A percentile compares a stretch with the other conserved stretches of the same genome.
phyloP scores from a whole-genome alignment of 2,888 invertebrate species.

The Exephanes ischioxanthus region DNA sequence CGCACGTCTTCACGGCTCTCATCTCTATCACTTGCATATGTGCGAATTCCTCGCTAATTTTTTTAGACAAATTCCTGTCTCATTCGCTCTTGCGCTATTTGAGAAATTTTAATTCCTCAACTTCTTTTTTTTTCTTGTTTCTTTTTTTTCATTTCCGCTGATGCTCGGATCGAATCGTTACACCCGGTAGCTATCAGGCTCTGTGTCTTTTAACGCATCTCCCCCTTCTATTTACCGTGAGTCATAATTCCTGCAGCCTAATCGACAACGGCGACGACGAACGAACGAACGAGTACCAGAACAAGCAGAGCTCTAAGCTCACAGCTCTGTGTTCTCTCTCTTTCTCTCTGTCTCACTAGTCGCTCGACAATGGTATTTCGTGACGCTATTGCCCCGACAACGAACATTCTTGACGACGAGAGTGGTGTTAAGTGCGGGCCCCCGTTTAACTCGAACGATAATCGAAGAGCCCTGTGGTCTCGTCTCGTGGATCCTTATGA shows the following conservation, averaged over 20 bases:
- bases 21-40: background rate
- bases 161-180: constrained; percentile 14
- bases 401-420: constrained; percentile 26
- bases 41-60: background rate
- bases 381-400: constrained; percentile 54
- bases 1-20: background rate
- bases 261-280: constrained; percentile 32
- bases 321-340: background rate
- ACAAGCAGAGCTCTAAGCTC: background rate
- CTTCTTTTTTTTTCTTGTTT: background rate
- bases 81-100: background rate
- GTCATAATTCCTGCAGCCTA: constrained; percentile 50
- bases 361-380: constrained; percentile 42
- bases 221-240: constrained; percentile 38
- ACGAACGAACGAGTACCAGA: background rate
- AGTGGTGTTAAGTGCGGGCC: constrained; percentile 46
- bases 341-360: background rate
- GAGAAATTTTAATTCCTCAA: background rate
- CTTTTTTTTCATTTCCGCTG: background rate
- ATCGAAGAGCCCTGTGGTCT: constrained; percentile 19
- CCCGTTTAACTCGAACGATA: constrained; percentile 43
- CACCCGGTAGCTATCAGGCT: constrained; percentile 1
- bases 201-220: constrained; percentile 21
- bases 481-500: constrained; percentile 8
- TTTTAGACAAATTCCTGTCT: background rate